Evolutionary conservation across 2,888 invertebrate species (phyloP).

Genomic region (Limulus polyphemus): DNA sequence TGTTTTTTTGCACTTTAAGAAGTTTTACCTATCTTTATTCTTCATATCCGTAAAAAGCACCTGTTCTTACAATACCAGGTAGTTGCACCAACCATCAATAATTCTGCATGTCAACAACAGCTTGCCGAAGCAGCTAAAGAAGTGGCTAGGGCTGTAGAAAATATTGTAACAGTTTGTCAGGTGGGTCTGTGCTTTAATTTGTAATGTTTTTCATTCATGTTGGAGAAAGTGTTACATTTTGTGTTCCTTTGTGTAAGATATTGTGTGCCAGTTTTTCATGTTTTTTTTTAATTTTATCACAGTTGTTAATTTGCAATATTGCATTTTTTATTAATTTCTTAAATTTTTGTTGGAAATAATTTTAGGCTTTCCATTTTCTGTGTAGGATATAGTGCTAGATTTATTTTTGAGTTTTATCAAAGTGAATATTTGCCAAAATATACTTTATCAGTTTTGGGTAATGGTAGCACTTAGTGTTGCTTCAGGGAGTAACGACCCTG

Average conservation of each 20-base stretch:
- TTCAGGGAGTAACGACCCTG: no score
- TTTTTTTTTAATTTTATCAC: neutral
- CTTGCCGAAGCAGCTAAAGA: slow-evolving; percentile 81
- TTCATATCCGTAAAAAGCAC: no score
- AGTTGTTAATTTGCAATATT: neutral
- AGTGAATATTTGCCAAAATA: no score
- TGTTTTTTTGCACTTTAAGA: no score
- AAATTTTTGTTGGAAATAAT: slow-evolving; percentile 1
- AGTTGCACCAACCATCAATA: slow-evolving; percentile 47
- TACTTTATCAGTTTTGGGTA: no score
- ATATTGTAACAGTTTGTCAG: slow-evolving; percentile 67
- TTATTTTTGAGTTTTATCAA: no score
- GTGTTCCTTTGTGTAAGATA: neutral
- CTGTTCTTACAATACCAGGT: slow-evolving; percentile 36
- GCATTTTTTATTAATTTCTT: neutral
- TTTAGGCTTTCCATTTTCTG: no score
- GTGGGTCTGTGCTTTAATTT: slow-evolving; percentile 28
- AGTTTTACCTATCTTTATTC: no score
- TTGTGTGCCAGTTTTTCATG: neutral
- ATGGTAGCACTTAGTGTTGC: no score
- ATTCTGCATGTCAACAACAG: slow-evolving; percentile 61
- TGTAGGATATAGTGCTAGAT: no score
- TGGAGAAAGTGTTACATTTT: neutral
- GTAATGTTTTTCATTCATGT: neutral
- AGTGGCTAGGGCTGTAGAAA: slow-evolving; percentile 82